Conservation (phyloP, 1,140 invertebrate species). For the Coenobita brevimanus region DNA sequence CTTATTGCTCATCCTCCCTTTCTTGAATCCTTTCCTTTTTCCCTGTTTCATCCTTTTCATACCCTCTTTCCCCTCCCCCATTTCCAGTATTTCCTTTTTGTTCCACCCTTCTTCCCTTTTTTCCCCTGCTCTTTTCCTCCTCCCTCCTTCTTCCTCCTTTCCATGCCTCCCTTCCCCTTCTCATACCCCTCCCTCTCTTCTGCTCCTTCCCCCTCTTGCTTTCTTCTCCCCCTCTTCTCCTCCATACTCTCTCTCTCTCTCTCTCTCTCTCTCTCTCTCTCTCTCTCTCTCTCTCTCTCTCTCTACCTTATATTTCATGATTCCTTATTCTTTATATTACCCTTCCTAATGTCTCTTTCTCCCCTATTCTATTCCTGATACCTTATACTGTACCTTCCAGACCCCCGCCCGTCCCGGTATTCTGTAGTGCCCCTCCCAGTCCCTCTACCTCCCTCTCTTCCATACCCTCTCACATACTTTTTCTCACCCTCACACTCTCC, state of each 20-base stretch:
- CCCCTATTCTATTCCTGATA: not conserved
- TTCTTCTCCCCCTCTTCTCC: not conserved
- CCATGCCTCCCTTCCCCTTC: not conserved
- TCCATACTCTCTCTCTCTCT: not conserved
- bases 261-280: not conserved
- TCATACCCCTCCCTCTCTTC: not conserved
- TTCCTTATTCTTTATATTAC: too few species aligned
- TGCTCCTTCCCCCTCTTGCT: conserved; percentile 16
- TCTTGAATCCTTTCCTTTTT: too few species aligned
- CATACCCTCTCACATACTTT: not conserved
- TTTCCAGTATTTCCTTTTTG: not conserved
- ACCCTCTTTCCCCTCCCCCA: too few species aligned
- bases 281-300: too few species aligned
- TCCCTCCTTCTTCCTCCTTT: not conserved
- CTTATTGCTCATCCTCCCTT: too few species aligned
- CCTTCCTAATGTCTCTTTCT: not conserved
- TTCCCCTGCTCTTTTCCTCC: not conserved
- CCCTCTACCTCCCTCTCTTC: not conserved
- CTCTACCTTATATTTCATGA: too few species aligned
- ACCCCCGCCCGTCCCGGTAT: not conserved
- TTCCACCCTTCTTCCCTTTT: not conserved
- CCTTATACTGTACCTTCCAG: not conserved
- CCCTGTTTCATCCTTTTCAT: too few species aligned
- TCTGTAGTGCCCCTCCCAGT: not conserved
- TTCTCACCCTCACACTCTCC: not conserved